These are phyloP conservation scores for Puntigrus tetrazona DNA, from an alignment of 2,113 vertebrate genomes.

Conservation along the genomic window DNA sequence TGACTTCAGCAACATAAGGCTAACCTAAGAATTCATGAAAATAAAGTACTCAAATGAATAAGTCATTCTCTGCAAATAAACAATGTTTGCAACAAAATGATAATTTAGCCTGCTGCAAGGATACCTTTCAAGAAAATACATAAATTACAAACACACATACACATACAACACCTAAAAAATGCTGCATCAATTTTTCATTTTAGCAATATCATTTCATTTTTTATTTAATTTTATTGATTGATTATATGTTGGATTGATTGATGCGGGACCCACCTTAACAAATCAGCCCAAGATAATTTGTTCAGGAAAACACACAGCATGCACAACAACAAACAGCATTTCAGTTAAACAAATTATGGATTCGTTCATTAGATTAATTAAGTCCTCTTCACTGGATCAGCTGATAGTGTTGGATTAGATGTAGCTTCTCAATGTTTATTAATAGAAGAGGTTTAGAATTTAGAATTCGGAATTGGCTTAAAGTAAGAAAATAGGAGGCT, in stretches of 20 bases:
- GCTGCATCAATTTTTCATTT: not conserved
- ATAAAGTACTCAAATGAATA: not conserved
- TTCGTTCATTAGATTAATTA: conserved; percentile 9
- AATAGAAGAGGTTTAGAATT: not conserved
- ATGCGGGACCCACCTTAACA: not conserved
- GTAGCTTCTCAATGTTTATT: not conserved
- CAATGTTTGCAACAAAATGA: not conserved
- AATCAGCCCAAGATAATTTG: not conserved
- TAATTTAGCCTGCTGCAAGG: not conserved
- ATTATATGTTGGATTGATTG: not conserved
- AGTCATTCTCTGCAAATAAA: not conserved
- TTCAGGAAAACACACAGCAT: not conserved
- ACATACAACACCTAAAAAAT: not conserved
- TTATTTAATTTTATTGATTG: no score
- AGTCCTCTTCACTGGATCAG: not conserved
- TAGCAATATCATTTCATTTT: not conserved
- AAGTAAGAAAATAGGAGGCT: not conserved
- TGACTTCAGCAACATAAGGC: no score
- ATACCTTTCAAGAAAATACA: not conserved
- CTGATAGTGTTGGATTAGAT: not conserved
- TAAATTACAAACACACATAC: not conserved
- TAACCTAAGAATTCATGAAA: not conserved
- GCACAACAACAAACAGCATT: not conserved
- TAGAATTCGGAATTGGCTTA: not conserved
- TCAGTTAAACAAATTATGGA: conserved; percentile 9